phyloP scores from a whole-genome alignment of 1,140 invertebrate genomes.

The Wasmannia auropunctata region DNA sequence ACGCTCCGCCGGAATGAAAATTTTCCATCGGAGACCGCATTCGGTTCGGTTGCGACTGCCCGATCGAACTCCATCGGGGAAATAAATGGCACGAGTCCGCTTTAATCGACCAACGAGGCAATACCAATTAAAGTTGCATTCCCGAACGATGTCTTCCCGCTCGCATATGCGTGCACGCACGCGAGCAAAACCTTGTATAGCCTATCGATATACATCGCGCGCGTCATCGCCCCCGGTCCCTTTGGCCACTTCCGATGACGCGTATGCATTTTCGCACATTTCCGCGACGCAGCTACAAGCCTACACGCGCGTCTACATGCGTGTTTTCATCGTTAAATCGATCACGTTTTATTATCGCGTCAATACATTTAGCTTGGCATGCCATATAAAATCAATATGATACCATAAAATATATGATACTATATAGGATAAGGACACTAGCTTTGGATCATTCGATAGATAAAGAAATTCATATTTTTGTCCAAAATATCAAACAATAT shows the following conservation, averaged over 20 bases:
- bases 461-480: no score
- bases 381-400: background rate
- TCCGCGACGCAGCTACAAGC: background rate
- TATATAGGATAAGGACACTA: no score
- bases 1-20: background rate
- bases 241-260: background rate
- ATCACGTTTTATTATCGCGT: background rate
- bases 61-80: slow-evolving; percentile 74
- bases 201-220: slow-evolving; percentile 47
- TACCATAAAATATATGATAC: no score
- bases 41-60: background rate
- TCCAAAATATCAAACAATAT: no score
- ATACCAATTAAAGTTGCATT: slow-evolving; percentile 75
- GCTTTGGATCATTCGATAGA: no score
- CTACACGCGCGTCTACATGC: no score
- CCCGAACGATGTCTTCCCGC: slow-evolving; percentile 53
- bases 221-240: slow-evolving; percentile 17
- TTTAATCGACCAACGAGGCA: slow-evolving; percentile 75
- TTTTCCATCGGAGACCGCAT: background rate
- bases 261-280: slow-evolving; percentile 9
- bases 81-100: slow-evolving; percentile 68
- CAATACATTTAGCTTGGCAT: background rate
- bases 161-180: background rate
- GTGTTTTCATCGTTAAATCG: background rate
- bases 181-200: slow-evolving; percentile 34